Conservation (phyloP, 2,888 invertebrate species). For the Sturmia bella region DNA sequence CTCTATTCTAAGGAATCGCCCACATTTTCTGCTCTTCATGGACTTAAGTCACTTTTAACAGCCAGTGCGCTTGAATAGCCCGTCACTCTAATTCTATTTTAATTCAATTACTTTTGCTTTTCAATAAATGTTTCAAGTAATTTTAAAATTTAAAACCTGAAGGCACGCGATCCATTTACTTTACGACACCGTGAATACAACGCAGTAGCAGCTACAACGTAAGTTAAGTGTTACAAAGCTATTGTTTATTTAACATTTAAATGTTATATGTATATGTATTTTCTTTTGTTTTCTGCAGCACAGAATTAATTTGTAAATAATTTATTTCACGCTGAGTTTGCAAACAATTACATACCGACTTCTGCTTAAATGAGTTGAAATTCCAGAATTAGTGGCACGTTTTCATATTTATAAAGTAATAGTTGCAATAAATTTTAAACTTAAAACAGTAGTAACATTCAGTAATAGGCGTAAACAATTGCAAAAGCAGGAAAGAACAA, state of each 20-base stretch:
- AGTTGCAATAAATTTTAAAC: too few relatives aligned
- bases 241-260: conserved; percentile 41
- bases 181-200: conserved; percentile 25
- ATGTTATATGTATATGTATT: conserved; percentile 26
- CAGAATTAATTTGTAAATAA: conserved; percentile 33
- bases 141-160: conserved; percentile 7
- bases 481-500: too few relatives aligned
- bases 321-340: conserved; percentile 25
- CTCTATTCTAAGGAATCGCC: too few relatives aligned
- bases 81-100: conserved; percentile 26
- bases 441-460: too few relatives aligned
- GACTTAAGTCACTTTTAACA: too few relatives aligned
- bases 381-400: conserved; percentile 4
- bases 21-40: too few relatives aligned
- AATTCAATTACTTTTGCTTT: conserved; percentile 32
- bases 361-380: conserved; percentile 21
- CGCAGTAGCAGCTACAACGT: not conserved
- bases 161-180: conserved; percentile 38
- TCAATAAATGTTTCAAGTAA: not conserved
- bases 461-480: too few relatives aligned
- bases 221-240: conserved; percentile 35
- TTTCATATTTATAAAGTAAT: conserved; percentile 1
- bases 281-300: not conserved
- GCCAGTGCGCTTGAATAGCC: not conserved
- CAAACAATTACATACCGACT: conserved; percentile 30